Percentiles rank a stretch among this genome's conserved stretches.
phyloP scores from a whole-genome alignment of 2,797 vertebrate species.

The Acanthis flammea region DNA sequence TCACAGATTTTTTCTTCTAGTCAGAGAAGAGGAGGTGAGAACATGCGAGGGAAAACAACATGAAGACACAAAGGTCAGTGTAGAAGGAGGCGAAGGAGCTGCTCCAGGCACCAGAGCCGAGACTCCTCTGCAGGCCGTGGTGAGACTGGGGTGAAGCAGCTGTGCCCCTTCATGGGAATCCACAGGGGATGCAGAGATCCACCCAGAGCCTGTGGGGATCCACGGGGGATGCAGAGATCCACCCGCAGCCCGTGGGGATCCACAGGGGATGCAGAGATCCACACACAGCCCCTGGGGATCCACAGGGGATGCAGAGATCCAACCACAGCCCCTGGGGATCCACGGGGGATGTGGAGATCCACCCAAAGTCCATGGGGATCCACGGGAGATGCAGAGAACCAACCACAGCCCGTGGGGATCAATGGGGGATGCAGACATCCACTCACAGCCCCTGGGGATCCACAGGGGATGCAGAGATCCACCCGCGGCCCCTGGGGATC shows the following conservation, averaged over 20 bases:
- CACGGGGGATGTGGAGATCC: neutral
- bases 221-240: neutral
- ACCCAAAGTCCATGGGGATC: rapidly evolving
- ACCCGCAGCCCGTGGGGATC: rapidly evolving
- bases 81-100: neutral
- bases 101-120: rapidly evolving
- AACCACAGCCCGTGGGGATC: too few species aligned
- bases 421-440: neutral
- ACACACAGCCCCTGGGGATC: rapidly evolving
- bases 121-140: neutral
- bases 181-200: neutral
- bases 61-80: too few species aligned
- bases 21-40: neutral
- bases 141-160: neutral
- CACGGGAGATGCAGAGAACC: neutral
- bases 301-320: neutral
- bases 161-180: neutral
- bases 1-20: neutral
- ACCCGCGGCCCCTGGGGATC: rapidly evolving
- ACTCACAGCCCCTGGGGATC: rapidly evolving
- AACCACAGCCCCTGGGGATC: rapidly evolving
- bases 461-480: neutral
- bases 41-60: neutral
- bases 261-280: neutral
- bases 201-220: rapidly evolving